Evolutionary conservation across 2,113 vertebrate genomes (phyloP).

Genomic region (Epinephelus fuscoguttatus): DNA sequence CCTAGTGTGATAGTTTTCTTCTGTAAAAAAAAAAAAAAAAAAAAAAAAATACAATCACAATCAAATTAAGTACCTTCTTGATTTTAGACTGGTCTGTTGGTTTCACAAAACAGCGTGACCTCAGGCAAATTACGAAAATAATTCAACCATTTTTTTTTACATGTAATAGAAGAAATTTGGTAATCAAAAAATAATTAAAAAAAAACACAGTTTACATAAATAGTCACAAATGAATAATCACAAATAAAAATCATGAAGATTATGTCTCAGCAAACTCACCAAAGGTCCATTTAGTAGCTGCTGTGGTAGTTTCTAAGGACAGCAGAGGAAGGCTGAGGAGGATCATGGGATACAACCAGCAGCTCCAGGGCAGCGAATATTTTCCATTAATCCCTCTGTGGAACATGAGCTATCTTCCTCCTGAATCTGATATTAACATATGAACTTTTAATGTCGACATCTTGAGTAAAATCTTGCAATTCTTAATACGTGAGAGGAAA

Average conservation of each 20-base stretch:
- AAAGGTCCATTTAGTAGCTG: background rate
- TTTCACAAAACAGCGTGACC: background rate
- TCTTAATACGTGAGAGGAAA: background rate
- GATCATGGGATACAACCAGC: background rate
- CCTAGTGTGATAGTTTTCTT: no score
- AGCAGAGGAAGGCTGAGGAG: background rate
- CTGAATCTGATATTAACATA: background rate
- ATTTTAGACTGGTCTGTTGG: background rate
- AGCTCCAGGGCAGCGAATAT: background rate
- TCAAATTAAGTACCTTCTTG: background rate
- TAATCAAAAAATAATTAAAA: no score
- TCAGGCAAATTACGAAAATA: background rate
- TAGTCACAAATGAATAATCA: no score
- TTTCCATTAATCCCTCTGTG: background rate
- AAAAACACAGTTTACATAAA: no score
- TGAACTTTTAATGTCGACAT: background rate
- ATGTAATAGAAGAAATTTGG: no score
- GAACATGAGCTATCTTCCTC: background rate
- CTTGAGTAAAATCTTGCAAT: background rate
- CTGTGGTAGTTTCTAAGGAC: background rate
- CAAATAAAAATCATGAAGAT: no score
- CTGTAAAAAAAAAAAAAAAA: background rate
- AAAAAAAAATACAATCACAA: no score
- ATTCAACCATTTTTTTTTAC: background rate
- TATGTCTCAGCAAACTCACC: background rate